Evolutionary conservation across 2,113 vertebrate genomes (phyloP), one percentile per base, ranked within the genome.

Genomic region (Recurvirostra avosetta): DNA sequence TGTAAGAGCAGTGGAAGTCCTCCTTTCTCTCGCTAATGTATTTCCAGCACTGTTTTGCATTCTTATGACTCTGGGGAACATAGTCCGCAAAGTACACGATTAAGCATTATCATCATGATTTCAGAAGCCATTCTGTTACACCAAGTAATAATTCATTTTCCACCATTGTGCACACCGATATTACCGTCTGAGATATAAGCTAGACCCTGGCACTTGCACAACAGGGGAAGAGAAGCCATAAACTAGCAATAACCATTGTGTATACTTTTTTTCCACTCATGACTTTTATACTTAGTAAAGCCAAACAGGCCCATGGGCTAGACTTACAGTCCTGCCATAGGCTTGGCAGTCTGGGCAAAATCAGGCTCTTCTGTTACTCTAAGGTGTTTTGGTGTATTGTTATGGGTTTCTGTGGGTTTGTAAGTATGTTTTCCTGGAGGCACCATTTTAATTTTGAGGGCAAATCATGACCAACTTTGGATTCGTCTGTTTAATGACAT

Each of bases 11-110:
- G 26, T 62, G 40, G 58, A 36, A 95, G 71, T 53, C 83, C 49
- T 82, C 11, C 56, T 94, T 90, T 93, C 87, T 88, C 67, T 74
- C 79, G 74, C 59, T 92, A 56, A 96, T 93, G 63, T 55, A 11
- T 96, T 94, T 86, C 58, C 81, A 94, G 74, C 49, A 9, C 74
- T n/a, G 45, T 76, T 95, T 91, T 97, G 93, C 94, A 96, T 96
- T 84, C 55, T 80, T 86, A 76, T 91, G 86, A 90, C 95, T 88
- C 94, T 56, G 81, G 96, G 96, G 97, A 96, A 38, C n/a, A 1
- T 9, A 58, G 88, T 40, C 84, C 96, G 81, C 15, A 6, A 88
- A 96, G 91, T 47, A 58, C 81, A 11, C n/a, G 23, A 97, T 96
- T 93, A 88, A 80, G 50, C 74, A 80, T 90, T 90, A 95, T 96